phyloP scores from a whole-genome alignment of 2,888 invertebrate species.

The Drosophila stalkeri region DNA sequence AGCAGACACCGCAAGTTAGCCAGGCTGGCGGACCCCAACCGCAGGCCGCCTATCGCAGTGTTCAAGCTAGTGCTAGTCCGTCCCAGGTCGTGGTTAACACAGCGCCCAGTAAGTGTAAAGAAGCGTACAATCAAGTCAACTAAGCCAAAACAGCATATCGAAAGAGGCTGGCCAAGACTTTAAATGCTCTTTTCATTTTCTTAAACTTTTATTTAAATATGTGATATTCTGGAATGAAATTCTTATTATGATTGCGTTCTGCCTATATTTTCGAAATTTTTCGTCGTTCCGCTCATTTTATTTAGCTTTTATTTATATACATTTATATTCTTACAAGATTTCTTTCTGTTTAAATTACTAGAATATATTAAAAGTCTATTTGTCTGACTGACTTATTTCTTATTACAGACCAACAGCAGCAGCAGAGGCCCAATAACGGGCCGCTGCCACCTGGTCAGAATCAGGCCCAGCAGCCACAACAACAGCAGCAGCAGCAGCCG shows the following conservation, averaged over 20 bases:
- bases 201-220: too few species aligned
- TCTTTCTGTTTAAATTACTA: too few species aligned
- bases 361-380: not conserved
- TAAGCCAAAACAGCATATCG: too few species aligned
- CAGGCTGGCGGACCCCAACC: constrained; percentile 41
- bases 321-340: too few species aligned
- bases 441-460: constrained; percentile 75
- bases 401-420: constrained; percentile 85
- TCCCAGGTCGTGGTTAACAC: constrained; percentile 64
- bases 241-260: too few species aligned
- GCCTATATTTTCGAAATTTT: too few species aligned
- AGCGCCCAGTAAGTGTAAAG: constrained; percentile 75
- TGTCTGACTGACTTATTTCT: not conserved
- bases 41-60: constrained; percentile 69
- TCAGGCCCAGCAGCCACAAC: constrained; percentile 68
- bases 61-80: constrained; percentile 66
- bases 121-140: constrained; percentile 5
- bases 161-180: not conserved
- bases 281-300: too few species aligned
- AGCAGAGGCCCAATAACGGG: constrained; percentile 86
- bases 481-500: constrained; percentile 63
- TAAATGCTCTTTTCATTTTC: not conserved
- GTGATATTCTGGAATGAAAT: not conserved
- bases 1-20: constrained; percentile 43
- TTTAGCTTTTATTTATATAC: too few species aligned